Evolutionary conservation across 2,888 invertebrate species (phyloP).

Genomic region (Petrophora chlorosata): DNA sequence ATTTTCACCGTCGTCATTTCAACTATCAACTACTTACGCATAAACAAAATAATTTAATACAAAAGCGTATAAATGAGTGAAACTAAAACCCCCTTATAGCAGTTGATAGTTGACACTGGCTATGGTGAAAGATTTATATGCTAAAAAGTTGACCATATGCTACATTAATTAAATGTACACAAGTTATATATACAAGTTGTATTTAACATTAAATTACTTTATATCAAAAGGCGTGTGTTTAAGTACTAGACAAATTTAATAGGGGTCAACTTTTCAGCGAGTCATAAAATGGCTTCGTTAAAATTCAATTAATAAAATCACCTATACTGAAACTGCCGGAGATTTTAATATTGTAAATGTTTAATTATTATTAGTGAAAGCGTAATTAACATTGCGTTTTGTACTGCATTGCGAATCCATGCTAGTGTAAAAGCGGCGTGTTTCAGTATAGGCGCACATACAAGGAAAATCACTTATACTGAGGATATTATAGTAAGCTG

Average conservation of each 20-base stretch:
- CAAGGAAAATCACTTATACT: conserved; percentile 79
- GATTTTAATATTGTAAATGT: conserved; percentile 39
- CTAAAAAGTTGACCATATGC: conserved; percentile 60
- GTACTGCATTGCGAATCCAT: conserved; percentile 49
- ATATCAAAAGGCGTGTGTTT: conserved; percentile 4
- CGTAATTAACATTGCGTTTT: conserved; percentile 39
- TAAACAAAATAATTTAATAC: conserved; percentile 54
- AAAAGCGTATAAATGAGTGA: conserved; percentile 63
- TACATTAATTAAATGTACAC: conserved; percentile 32
- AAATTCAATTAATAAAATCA: conserved; percentile 60
- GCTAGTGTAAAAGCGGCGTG: conserved; percentile 59
- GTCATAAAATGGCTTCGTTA: conserved; percentile 73
- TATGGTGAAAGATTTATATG: conserved; percentile 61
- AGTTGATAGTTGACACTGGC: conserved; percentile 79
- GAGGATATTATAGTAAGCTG: conserved; percentile 82
- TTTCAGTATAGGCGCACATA: conserved; percentile 73
- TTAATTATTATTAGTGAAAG: conserved; percentile 38
- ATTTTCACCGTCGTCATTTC: conserved; percentile 73
- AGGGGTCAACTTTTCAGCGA: conserved; percentile 67
- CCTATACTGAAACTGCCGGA: conserved; percentile 75
- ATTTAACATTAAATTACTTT: no score
- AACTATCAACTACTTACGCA: conserved; percentile 78
- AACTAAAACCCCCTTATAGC: conserved; percentile 71
- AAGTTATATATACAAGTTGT: no score
- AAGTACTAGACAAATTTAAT: conserved; percentile 8